phyloP scores from a whole-genome alignment of 37 sponge, comb jelly and placozoan genomes.

The Amphimedon queenslandica region DNA sequence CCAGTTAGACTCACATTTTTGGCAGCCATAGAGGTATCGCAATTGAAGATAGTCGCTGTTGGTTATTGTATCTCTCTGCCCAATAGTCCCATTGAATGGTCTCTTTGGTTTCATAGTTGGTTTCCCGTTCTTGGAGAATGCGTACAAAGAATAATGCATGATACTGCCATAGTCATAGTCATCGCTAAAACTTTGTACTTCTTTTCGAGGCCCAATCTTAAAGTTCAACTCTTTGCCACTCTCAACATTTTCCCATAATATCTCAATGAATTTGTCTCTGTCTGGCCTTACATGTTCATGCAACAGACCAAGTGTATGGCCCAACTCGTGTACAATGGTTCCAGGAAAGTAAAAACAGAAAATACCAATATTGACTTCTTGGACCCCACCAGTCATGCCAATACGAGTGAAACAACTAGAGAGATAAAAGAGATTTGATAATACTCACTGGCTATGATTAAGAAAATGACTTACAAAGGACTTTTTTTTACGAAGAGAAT shows the following conservation, averaged over 20 bases:
- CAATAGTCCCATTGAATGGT: constrained; percentile 18
- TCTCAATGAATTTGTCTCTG: not conserved
- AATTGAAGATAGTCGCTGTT: constrained; percentile 13
- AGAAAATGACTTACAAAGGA: too few species aligned
- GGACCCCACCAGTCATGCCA: not conserved
- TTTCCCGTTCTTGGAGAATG: constrained; percentile 11
- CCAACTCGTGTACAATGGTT: not conserved
- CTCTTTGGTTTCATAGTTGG: constrained; percentile 21
- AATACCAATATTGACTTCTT: not conserved
- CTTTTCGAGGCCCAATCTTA: not conserved
- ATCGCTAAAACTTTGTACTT: constrained; percentile 5
- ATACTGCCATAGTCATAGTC: constrained; percentile 39
- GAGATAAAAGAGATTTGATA: not conserved
- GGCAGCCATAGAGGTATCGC: constrained; percentile 11
- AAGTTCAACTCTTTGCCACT: not conserved
- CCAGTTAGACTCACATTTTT: constrained; percentile 6
- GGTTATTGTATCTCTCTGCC: constrained; percentile 38
- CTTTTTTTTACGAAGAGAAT: too few species aligned
- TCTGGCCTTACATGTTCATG: constrained; percentile 11
- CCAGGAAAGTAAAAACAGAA: constrained; percentile 1
- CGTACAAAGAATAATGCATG: constrained; percentile 36
- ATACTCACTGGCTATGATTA: too few species aligned
- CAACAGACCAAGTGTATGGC: not conserved
- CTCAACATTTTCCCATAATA: not conserved
- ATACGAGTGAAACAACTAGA: not conserved